Conservation (phyloP, 2,888 invertebrate genomes). For the Kryphioiulus occultus region DNA sequence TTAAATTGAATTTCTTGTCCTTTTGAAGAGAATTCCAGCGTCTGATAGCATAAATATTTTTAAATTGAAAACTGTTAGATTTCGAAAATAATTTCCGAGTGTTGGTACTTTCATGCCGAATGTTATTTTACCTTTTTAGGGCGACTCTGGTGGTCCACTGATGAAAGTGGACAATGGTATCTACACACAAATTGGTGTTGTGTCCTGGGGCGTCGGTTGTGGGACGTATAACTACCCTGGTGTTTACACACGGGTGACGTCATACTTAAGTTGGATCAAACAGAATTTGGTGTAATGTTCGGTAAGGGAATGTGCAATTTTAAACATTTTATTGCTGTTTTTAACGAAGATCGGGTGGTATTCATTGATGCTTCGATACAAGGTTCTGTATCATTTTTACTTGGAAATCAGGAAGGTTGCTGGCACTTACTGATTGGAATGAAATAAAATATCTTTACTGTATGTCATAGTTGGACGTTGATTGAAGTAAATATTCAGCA, state of each 20-base stretch:
- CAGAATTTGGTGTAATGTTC: constrained; percentile 41
- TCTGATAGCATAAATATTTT: no score
- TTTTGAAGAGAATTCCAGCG: no score
- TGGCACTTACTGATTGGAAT: background rate
- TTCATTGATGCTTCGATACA: background rate
- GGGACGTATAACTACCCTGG: constrained; percentile 52
- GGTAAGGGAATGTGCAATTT: background rate
- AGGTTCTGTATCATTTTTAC: background rate
- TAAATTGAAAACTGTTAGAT: no score
- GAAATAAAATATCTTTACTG: background rate
- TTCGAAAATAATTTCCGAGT: no score
- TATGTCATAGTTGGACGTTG: background rate
- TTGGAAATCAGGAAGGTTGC: background rate
- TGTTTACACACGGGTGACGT: constrained; percentile 52
- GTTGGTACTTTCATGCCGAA: no score
- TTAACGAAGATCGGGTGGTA: background rate
- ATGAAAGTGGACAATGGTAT: constrained; percentile 49
- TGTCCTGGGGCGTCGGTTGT: constrained; percentile 55
- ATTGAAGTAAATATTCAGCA: no score
- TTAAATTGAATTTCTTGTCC: no score
- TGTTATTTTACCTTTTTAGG: constrained; percentile 41
- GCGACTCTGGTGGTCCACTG: constrained; percentile 54
- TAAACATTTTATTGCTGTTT: background rate
- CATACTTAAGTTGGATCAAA: constrained; percentile 51
- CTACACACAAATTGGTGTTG: constrained; percentile 54